These are phyloP conservation scores for Rhizoglyphus robini DNA, from an alignment of 1,140 invertebrate species.

Conservation along the genomic window DNA sequence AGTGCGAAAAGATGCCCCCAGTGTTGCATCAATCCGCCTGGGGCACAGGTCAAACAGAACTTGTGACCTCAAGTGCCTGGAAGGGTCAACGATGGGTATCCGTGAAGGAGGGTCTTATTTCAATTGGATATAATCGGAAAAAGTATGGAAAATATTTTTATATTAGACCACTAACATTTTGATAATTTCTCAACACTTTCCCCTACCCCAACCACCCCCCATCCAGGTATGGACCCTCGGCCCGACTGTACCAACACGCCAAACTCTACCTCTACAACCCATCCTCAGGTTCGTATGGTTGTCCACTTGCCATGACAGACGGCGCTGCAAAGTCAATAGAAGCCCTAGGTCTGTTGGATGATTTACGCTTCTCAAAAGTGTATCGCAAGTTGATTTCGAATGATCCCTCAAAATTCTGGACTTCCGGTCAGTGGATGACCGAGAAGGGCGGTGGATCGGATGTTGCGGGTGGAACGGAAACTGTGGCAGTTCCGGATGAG, in stretches of 20 bases:
- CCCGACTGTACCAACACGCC: slow-evolving; percentile 43
- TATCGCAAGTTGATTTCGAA: slow-evolving; percentile 36
- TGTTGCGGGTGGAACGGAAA: slow-evolving; percentile 45
- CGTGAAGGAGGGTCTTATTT: slow-evolving; percentile 45
- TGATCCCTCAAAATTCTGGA: slow-evolving; percentile 43
- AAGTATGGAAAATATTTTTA: slow-evolving; percentile 34
- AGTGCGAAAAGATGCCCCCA: slow-evolving; percentile 42
- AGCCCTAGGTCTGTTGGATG: slow-evolving; percentile 26
- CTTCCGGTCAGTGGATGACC: slow-evolving; percentile 51
- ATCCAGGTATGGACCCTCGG: too few relatives aligned
- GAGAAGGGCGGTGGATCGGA: slow-evolving; percentile 47
- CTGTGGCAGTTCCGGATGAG: slow-evolving; percentile 36
- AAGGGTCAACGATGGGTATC: slow-evolving; percentile 41
- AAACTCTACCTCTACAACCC: slow-evolving; percentile 43
- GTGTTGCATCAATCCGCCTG: slow-evolving; percentile 43
- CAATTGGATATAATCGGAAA: slow-evolving; percentile 41
- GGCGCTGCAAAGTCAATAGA: slow-evolving; percentile 44
- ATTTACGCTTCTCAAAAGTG: slow-evolving; percentile 29
- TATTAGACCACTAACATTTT: too few relatives aligned
- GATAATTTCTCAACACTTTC: too few relatives aligned
- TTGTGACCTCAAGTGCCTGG: slow-evolving; percentile 42
- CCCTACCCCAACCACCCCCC: too few relatives aligned
- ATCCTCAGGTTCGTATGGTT: slow-evolving; percentile 43
- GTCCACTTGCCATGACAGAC: slow-evolving; percentile 50
- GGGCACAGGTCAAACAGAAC: slow-evolving; percentile 35